Percentiles rank a stretch among this genome's conserved stretches.
These are phyloP conservation scores for Balearica regulorum DNA, from an alignment of 2,797 vertebrate genomes.

Conservation along the genomic window DNA sequence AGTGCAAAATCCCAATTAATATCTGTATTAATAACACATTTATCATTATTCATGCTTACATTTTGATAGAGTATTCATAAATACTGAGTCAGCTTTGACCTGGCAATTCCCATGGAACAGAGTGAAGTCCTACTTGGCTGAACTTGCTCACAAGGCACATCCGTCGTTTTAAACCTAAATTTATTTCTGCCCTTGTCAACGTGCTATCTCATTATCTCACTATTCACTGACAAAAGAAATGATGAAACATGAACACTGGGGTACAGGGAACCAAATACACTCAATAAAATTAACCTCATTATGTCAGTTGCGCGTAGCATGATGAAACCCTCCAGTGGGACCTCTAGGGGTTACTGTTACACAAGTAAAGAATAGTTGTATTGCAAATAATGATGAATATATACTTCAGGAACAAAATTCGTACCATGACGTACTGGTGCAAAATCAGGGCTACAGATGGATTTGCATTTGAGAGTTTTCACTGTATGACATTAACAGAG, in stretches of 20 bases:
- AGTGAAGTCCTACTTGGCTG: conserved; percentile 16
- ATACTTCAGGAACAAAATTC: neutral
- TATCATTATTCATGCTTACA: neutral
- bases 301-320: neutral
- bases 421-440: too few species aligned
- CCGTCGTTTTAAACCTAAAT: neutral
- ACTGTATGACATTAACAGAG: neutral
- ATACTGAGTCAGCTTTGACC: conserved; percentile 59
- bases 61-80: conserved; percentile 35
- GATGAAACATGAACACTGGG: conserved; percentile 25
- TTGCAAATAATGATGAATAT: neutral
- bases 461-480: neutral
- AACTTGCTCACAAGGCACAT: conserved; percentile 18
- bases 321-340: neutral
- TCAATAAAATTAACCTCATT: conserved; percentile 42
- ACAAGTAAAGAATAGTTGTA: neutral
- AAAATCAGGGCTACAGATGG: neutral
- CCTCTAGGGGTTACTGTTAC: neutral
- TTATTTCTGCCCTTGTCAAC: conserved; percentile 45
- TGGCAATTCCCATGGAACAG: conserved; percentile 12
- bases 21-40: neutral
- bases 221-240: conserved; percentile 49
- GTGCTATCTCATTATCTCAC: conserved; percentile 54
- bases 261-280: neutral
- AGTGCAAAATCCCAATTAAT: neutral